Percentiles rank a stretch among this genome's conserved stretches.
Conservation (phyloP, 2,797 vertebrate genomes). For the Argyrosomus regius region DNA sequence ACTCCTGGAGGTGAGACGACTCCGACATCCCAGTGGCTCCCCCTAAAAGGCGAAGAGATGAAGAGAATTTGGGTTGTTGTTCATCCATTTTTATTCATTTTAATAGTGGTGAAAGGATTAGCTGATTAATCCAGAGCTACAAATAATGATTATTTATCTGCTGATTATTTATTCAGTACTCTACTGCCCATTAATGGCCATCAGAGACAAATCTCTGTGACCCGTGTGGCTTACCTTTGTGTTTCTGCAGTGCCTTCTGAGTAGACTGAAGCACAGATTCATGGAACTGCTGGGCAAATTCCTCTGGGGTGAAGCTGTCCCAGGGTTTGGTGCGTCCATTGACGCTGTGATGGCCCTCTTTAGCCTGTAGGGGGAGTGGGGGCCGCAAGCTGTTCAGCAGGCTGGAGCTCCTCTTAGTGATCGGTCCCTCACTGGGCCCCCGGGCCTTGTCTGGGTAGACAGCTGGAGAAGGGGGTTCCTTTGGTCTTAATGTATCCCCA, state of each 20-base stretch:
- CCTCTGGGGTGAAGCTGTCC: constrained; percentile 95
- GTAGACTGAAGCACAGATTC: constrained; percentile 99
- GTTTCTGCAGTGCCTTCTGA: constrained; percentile 97
- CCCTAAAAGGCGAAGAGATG: constrained; percentile 71
- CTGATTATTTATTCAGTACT: background rate
- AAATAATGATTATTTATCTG: background rate
- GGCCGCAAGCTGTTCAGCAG: constrained; percentile 92
- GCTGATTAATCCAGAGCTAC: background rate
- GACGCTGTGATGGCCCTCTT: constrained; percentile 90
- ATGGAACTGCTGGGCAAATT: constrained; percentile 98
- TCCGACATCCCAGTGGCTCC: constrained; percentile 86
- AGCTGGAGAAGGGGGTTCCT: constrained; percentile 82
- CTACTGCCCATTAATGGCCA: background rate
- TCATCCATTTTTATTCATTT: background rate
- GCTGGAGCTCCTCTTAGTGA: constrained; percentile 89
- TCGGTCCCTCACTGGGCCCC: constrained; percentile 82
- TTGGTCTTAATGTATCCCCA: constrained; percentile 87
- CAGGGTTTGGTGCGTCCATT: constrained; percentile 95
- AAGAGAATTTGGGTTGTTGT: background rate
- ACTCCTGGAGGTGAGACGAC: constrained; percentile 92
- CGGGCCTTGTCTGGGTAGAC: constrained; percentile 88
- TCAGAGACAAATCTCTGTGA: background rate
- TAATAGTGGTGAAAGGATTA: background rate
- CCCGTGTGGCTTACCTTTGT: constrained; percentile 89
- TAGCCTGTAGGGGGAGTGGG: constrained; percentile 87